Evolutionary conservation across 2,888 invertebrate genomes (phyloP), one percentile per base, ranked within the genome.

Genomic region (Antheraea assamensis): DNA sequence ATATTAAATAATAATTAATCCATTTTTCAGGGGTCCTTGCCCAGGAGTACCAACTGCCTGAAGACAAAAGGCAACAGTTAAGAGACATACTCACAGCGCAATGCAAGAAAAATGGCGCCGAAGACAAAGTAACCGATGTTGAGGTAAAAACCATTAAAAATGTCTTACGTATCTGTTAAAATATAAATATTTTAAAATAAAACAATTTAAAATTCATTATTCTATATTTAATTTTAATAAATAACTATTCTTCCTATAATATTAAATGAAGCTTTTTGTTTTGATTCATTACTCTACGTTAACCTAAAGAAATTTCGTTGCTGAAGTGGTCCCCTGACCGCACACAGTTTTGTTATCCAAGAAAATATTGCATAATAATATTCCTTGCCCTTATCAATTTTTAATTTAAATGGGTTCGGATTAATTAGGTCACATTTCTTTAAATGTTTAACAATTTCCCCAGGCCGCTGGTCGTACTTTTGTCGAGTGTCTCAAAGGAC

Each of bases 401-500:
- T 17, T 49, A 17, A 13, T 49, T 15, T 13, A 52, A n/a, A n/a
- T n/a, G n/a, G n/a, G 1, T 52, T 21, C 3, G 17, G 4, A 52
- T 52, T n/a, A n/a, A n/a, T 55, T 58, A 58, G 21, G 5, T 27
- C 24, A 61, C 17, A 27, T 61, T 30, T 61, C 27, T 27, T 61
- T 61, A n/a, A 71, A 30, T 49, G 5, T n/a, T 19, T 30, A 49
- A 3, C 19, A 71, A 27, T 52, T 19, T 21, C 68, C 71, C 2
- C 80, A 95, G 95, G 83, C 83, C 24, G 91, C 92, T 1, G 84
- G 90, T 75, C 91, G 87, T 13, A 83, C 80, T 4, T 88, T 97
- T 24, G 83, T 90, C 3, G 90, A 94, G 0, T 98, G 98, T 83
- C 73, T 96, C 0, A 92, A 94, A 73, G 86, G 85, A 0, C 90